A percentile compares a stretch with the other conserved stretches of the same genome.
These are phyloP conservation scores for Seriola rivoliana DNA, from an alignment of 2,113 vertebrate species.

Conservation along the genomic window DNA sequence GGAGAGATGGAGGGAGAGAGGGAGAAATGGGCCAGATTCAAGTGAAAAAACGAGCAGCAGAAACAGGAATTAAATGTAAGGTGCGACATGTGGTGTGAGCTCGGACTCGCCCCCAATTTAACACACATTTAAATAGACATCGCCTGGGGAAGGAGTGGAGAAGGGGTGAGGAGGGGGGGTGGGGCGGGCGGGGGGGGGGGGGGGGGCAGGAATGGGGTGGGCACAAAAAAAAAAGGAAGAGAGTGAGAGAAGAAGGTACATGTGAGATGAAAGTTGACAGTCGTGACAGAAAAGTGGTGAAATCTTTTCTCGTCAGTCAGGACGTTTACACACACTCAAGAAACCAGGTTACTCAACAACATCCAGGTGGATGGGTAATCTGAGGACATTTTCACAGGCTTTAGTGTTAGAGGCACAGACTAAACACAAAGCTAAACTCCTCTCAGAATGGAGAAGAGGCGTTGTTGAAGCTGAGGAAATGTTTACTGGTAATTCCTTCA, in stretches of 20 bases:
- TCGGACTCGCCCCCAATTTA: neutral
- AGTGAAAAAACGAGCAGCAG: neutral
- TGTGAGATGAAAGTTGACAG: no score
- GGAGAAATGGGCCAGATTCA: neutral
- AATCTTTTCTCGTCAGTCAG: no score
- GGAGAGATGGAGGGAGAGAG: neutral
- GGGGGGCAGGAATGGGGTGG: neutral
- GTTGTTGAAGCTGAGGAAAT: no score
- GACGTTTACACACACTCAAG: neutral
- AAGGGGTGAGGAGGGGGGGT: neutral
- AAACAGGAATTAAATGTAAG: conserved; percentile 8
- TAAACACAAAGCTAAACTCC: no score
- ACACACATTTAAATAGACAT: conserved; percentile 14
- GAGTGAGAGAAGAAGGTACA: no score
- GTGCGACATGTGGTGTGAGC: conserved; percentile 2
- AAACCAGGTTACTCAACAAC: neutral
- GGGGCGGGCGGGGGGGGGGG: neutral
- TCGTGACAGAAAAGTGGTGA: no score
- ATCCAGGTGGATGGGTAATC: no score
- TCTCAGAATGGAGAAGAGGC: no score
- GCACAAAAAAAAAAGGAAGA: neutral
- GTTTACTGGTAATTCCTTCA: no score
- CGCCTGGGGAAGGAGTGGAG: neutral
- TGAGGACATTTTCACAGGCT: no score
- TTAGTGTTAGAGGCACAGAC: no score